A percentile compares a stretch with the other conserved stretches of the same genome.
Evolutionary conservation across 1,140 invertebrate species (phyloP).

Genomic region (Ganaspis sp.): DNA sequence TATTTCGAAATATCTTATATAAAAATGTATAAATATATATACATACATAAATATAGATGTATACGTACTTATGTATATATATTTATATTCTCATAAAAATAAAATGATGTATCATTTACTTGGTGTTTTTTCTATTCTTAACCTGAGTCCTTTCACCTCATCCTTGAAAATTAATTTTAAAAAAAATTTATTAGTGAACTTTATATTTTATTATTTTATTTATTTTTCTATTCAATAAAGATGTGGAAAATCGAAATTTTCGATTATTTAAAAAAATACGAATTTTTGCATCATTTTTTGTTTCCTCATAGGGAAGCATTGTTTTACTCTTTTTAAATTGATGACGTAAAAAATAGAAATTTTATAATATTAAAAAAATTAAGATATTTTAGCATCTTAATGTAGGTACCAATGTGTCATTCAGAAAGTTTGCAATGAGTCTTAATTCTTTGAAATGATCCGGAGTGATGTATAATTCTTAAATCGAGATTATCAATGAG

Average conservation of each 20-base stretch:
- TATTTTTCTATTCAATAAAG: too few species aligned
- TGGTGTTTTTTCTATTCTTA: conserved; percentile 35
- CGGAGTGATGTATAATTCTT: background rate
- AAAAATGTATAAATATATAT: conserved; percentile 29
- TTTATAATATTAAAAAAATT: too few species aligned
- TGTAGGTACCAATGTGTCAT: background rate
- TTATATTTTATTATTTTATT: too few species aligned
- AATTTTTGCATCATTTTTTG: too few species aligned
- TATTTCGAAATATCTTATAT: conserved; percentile 71
- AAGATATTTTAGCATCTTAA: too few species aligned
- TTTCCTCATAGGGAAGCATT: too few species aligned
- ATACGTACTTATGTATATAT: conserved; percentile 11
- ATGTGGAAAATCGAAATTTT: too few species aligned
- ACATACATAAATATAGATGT: background rate
- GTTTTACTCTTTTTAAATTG: too few species aligned
- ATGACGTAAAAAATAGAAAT: too few species aligned
- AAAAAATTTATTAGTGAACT: too few species aligned
- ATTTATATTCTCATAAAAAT: conserved; percentile 53
- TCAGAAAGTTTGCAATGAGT: background rate
- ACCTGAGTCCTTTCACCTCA: background rate
- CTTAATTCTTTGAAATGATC: conserved; percentile 5
- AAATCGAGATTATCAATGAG: conserved; percentile 4
- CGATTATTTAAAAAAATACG: too few species aligned
- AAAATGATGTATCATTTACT: conserved; percentile 70
- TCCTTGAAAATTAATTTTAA: too few species aligned